Base-by-base conservation (phyloP, 2,797 vertebrate genomes). In the Muscicapa striata region DNA sequence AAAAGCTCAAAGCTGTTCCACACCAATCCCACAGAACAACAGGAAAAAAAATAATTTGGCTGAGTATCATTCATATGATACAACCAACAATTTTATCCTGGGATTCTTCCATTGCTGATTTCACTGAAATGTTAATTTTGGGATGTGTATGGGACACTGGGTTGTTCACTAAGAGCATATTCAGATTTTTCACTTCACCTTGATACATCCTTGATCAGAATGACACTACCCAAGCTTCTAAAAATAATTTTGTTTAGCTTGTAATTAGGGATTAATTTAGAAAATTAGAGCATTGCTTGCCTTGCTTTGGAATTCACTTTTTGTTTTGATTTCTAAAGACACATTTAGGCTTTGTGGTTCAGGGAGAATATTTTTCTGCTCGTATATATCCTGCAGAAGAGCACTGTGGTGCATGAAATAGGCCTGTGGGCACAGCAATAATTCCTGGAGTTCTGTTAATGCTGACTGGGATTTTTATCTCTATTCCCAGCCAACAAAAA, bases 41-140 rank as follows among this genome's bases (percentile, higher is more conserved):
- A 26, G 45, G 19, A 8, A 52, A 38, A 38, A 61, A 68, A 8
- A 0, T 13, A 10, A 0, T 1, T 15, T 26, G 29, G 16, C 52
- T 51, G 49, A 79, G 73, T 38, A 57, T 18, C n/a, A 11, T 32
- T 18, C 27, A 20, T 34, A 38, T 40, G 59, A 6, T 9, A 34
- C 55, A 36, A 26, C 9, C 23, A 61, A 18, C 38, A 61, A 1
- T 4, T 10, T 43, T 64, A 29, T 21, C 72, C 20, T 32, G 45
- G 49, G n/a, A 40, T 36, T 19, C 45, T 43, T 20, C 52, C 10
- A 2, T 18, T 46, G 27, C 51, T 81, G 10, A 41, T 89, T 57
- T n/a, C 81, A 61, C 38, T 32, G 26, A 45, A 30, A 27, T 36
- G 7, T 30, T 21, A 6, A 19, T 66, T 88, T 74, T 77, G 48